Evolutionary conservation across 1,140 invertebrate genomes (phyloP).

Genomic region (Hetaerina americana): DNA sequence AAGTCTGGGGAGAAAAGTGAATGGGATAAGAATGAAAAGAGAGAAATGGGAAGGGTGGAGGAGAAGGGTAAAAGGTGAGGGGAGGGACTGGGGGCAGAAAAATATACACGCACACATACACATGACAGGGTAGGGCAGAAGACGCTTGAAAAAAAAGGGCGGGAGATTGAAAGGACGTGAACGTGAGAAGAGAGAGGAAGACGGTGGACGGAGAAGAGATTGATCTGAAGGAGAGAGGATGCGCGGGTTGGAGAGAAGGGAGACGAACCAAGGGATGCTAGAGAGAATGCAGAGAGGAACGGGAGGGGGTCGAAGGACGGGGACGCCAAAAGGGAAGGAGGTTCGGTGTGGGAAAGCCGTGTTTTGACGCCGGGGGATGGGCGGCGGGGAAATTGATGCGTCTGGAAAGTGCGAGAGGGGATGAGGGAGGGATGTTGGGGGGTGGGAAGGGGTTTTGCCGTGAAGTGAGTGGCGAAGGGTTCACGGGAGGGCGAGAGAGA

Average conservation of each 20-base stretch:
- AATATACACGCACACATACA: no score
- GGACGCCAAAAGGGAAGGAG: background rate
- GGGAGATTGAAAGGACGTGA: no score
- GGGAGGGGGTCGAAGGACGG: background rate
- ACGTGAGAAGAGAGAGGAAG: no score
- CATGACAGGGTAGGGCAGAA: no score
- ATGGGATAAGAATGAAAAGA: no score
- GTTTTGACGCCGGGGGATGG: background rate
- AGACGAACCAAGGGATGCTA: background rate
- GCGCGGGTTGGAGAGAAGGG: background rate
- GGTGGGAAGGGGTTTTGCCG: background rate
- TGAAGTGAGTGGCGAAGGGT: background rate
- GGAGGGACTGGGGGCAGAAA: no score
- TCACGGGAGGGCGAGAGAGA: no score
- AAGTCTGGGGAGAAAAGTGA: no score
- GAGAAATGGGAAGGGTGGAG: no score
- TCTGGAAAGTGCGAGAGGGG: no score
- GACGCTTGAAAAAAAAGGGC: no score
- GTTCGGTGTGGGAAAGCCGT: background rate
- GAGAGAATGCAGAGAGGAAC: background rate
- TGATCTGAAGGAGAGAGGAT: background rate
- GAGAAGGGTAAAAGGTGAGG: no score
- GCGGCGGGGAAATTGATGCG: background rate
- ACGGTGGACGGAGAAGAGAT: background rate
- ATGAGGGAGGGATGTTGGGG: background rate